These are phyloP conservation scores for Abramis brama DNA, from an alignment of 2,113 vertebrate genomes.

Conservation along the genomic window DNA sequence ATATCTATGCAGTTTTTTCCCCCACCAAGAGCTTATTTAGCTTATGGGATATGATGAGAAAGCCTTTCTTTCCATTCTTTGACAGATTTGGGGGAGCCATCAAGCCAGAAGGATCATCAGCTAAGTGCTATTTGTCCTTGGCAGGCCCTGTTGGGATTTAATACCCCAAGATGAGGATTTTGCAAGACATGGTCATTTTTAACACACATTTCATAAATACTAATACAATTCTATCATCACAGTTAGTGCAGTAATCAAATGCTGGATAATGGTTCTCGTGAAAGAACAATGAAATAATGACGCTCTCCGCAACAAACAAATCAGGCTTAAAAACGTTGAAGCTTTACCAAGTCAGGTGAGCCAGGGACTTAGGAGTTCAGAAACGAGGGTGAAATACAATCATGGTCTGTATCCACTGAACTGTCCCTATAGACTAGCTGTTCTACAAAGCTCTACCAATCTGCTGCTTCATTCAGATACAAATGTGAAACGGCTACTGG, in stretches of 20 bases:
- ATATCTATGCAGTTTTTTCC: conserved; percentile 61
- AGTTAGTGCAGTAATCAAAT: conserved; percentile 53
- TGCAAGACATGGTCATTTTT: conserved; percentile 52
- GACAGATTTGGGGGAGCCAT: conserved; percentile 62
- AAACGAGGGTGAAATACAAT: background rate
- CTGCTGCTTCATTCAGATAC: conserved; percentile 54
- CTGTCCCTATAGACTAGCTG: conserved; percentile 18
- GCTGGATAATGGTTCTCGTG: conserved; percentile 7
- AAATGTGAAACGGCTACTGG: conserved; percentile 62
- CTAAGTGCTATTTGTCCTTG: conserved; percentile 73
- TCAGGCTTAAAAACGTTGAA: background rate
- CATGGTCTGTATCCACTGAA: background rate
- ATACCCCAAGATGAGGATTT: conserved; percentile 65
- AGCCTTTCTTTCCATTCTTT: conserved; percentile 44
- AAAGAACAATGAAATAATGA: conserved; percentile 11
- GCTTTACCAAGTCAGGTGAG: background rate
- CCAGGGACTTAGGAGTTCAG: background rate
- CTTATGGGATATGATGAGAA: conserved; percentile 61
- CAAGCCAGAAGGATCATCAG: conserved; percentile 65
- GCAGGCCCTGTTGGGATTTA: conserved; percentile 57
- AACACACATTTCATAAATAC: conserved; percentile 50
- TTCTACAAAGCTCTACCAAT: conserved; percentile 24
- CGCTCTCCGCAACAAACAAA: conserved; percentile 23
- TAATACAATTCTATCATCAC: conserved; percentile 42
- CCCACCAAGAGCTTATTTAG: conserved; percentile 60